Evolutionary conservation across 2,113 vertebrate species (phyloP).

Genomic region (Tragelaphus buxtoni): DNA sequence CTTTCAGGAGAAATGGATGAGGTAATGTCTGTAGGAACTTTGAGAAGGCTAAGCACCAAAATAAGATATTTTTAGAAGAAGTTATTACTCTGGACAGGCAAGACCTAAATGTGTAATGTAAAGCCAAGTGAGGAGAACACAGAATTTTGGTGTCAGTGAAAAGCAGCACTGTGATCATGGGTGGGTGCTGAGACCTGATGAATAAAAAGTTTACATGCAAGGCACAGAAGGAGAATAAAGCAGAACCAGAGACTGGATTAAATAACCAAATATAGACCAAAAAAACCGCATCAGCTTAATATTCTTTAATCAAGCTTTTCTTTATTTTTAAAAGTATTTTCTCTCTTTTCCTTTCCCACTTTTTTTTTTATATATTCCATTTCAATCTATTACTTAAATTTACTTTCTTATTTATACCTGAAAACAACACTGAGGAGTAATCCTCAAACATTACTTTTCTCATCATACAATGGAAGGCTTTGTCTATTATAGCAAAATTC

Average conservation of each 20-base stretch:
- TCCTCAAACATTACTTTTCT: neutral
- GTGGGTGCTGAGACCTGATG: neutral
- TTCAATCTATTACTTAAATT: neutral
- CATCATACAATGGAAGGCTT: neutral
- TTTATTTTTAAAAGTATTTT: neutral
- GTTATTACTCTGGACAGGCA: conserved; percentile 48
- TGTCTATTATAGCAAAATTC: neutral
- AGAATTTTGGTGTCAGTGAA: neutral
- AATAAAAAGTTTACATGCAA: neutral
- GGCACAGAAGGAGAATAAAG: neutral
- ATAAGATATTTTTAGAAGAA: conserved; percentile 68
- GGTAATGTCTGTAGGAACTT: conserved; percentile 68
- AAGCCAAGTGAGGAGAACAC: neutral
- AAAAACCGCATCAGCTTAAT: neutral
- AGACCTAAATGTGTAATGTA: conserved; percentile 5
- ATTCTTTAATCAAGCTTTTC: neutral
- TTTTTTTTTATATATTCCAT: neutral
- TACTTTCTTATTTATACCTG: neutral
- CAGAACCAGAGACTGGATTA: neutral
- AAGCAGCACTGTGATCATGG: neutral
- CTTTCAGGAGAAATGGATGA: conserved; percentile 60
- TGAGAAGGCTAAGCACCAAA: conserved; percentile 49
- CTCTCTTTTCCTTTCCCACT: neutral
- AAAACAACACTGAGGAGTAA: neutral
- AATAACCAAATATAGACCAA: neutral